Evolutionary conservation across 2,797 vertebrate species (phyloP), one percentile per base, ranked within the genome.

Genomic region (Bryconaethiops microstoma): DNA sequence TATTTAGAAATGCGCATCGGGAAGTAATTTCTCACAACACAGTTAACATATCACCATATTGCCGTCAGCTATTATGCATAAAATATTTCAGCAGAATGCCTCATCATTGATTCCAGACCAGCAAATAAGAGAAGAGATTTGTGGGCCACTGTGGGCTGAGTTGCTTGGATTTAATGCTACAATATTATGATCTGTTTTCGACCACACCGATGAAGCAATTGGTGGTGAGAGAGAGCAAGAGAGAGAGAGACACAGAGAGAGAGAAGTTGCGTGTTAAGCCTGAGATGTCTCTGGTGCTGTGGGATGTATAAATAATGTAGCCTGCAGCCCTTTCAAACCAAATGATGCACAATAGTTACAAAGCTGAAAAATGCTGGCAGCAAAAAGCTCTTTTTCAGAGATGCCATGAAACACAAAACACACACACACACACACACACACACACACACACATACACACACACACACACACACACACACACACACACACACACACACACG

Each of bases 281-380:
- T 82, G 52, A 7, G 23, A 68, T 60, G 25, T 23, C 62, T 82
- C 50, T 73, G 62, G 69, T 77, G 75, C 75, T 82, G 70, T 76
- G 79, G 79, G 73, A 62, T 77, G 52, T 68, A 78, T 82, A 72
- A 82, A 82, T 78, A 77, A 74, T 76, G 39, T 80, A 80, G 55
- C 39, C 69, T 68, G 80, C 74, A 68, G 59, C 74, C 64, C 70
- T 78, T 77, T 80, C 81, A 80, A 75, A 76, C 68, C 67, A 82
- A 76, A 65, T 76, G 62, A 79, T 82, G 73, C 70, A 78, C 76
- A 82, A 74, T 64, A 73, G 50, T 54, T 63, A 73, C 52, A 67
- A 55, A 74, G 76, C 81, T 74, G 42, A 82, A 78, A 82, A 78
- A 73, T 78, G 70, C 63, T 78, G 54, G 67, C 62, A 85, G 74